A percentile compares a stretch with the other conserved stretches of the same genome.
Conservation (phyloP, 1,140 invertebrate species). For the Lepidostoma basale region DNA sequence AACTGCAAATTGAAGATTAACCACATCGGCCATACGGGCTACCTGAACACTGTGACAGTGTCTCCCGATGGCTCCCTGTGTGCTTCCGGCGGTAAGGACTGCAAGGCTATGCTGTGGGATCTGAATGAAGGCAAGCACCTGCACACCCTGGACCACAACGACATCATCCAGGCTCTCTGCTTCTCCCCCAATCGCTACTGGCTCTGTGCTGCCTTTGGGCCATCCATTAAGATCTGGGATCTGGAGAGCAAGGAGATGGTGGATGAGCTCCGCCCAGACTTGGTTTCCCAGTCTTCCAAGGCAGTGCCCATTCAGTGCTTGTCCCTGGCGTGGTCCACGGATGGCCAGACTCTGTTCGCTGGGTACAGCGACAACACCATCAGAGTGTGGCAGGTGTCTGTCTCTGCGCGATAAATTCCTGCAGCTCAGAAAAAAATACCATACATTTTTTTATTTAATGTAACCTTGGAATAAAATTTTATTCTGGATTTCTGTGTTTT, state of each 20-base stretch:
- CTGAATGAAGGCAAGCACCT: slow-evolving; percentile 99
- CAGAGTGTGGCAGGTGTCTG: slow-evolving; percentile 97
- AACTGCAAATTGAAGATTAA: slow-evolving; percentile 99
- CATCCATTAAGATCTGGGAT: slow-evolving; percentile 99
- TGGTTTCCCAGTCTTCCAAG: slow-evolving; percentile 79
- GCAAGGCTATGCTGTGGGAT: slow-evolving; percentile 99
- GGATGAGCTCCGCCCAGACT: slow-evolving; percentile 95
- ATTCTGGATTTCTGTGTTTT: too few relatives aligned
- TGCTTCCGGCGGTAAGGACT: slow-evolving; percentile 99
- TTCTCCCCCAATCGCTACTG: slow-evolving; percentile 99
- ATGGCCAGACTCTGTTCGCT: slow-evolving; percentile 98
- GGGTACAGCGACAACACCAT: slow-evolving; percentile 99
- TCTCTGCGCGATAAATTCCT: slow-evolving; percentile 68
- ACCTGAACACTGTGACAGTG: slow-evolving; percentile 98
- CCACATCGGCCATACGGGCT: slow-evolving; percentile 95
- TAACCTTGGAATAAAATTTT: slow-evolving; percentile 2
- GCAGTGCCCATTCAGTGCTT: slow-evolving; percentile 94
- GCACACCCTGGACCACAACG: slow-evolving; percentile 98
- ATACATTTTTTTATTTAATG: neutral
- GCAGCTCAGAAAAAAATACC: neutral
- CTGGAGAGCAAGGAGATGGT: slow-evolving; percentile 99
- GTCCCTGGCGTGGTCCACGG: slow-evolving; percentile 98
- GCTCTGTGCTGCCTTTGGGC: slow-evolving; percentile 99
- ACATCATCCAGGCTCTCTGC: slow-evolving; percentile 97
- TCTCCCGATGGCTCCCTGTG: slow-evolving; percentile 99